Evolutionary conservation across 2,113 vertebrate species (phyloP), one percentile per base, ranked within the genome.

Genomic region (Hyperoodon ampullatus): DNA sequence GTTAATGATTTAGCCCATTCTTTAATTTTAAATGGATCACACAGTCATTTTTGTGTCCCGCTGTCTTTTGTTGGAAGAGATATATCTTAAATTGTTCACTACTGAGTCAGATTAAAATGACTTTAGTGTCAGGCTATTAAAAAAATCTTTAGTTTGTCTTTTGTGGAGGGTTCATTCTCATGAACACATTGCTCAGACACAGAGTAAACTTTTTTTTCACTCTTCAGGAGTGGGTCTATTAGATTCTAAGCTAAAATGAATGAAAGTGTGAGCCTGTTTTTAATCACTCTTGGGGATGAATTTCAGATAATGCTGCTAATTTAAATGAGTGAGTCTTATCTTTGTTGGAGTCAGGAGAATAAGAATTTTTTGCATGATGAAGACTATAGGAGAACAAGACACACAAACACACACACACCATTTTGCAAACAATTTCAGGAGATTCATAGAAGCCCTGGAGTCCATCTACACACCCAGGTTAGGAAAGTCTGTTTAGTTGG

Each of bases 11-110:
- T 97, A 66, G 63, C 60, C 96, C 94, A 91, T 93, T 92, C 97
- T 98, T 93, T 89, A 85, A 89, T 94, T 98, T 93, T 19, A 75
- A 96, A 97, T 97, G 93, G 87, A 15, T 96, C 58, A 53, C 65
- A 77, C 58, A 93, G 75, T 91, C 50, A 81, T 93, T 63, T 92
- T 93, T 97, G 89, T 71, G 85, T 97, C 93, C 96, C 95, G 72
- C 81, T 95, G 95, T 78, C 94, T 98, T 97, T 98, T 86, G 78
- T 90, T 97, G 87, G 44, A 92, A 95, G 65, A 96, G 80, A 82
- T 24, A 13, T 11, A 0, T 8, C 85, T 94, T 82, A 19, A 92
- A 68, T 88, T 92, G 42, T 89, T 97, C 89, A 11, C 42, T 95
- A 6, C 65, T 94, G 33, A 96, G 88, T 95, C 92, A 78, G 66